Base-by-base conservation (phyloP, 2,113 vertebrate genomes). In the Okapia johnstoni region DNA sequence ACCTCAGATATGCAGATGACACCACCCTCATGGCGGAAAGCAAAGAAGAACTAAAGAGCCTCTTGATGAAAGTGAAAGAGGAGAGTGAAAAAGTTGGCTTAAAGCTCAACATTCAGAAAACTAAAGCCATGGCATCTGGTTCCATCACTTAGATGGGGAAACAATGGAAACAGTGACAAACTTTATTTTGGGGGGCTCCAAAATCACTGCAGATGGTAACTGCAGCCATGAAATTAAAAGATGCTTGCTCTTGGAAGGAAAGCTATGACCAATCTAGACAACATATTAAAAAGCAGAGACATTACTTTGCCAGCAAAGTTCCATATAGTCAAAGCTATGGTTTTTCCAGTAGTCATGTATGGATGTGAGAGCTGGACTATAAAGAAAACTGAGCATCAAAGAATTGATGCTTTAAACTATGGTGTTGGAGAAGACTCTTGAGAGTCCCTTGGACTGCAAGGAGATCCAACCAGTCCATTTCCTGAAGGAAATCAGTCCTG, bases 41-140 rank as follows among this genome's bases (percentile, higher is more conserved):
- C 2, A 2, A 70, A 36, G n/a, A 58, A 11, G 3, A 21, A 36
- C 63, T 6, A 23, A 70, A 11, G 5, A 70, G 9, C 10, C 19
- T 70, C 63, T 58, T 58, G 19, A 12, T 70, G 5, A 36, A 70
- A 70, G 1, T 23, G 63, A 70, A 70, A 70, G n/a, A 12, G 19
- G n/a, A 70, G n/a, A 70, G 19, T 36, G 9, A 40, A 70, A 36
- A 70, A 23, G 19, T 70, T 70, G 66, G n/a, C 66, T 40, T 73
- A 43, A 43, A 25, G 28, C 14, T 73, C 36, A 43, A 43, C 70
- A 73, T 43, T 36, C 36, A 73, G 23, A 43, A 73, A 73, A 25
- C 0, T 5, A 73, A 43, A 36, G 7, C 43, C 21, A 13, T 25
- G 21, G 36, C 36, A 73, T 73, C 70, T 0, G 1, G 21, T 25